Conservation (phyloP, 2,888 invertebrate species). For the Amiota mariae region DNA sequence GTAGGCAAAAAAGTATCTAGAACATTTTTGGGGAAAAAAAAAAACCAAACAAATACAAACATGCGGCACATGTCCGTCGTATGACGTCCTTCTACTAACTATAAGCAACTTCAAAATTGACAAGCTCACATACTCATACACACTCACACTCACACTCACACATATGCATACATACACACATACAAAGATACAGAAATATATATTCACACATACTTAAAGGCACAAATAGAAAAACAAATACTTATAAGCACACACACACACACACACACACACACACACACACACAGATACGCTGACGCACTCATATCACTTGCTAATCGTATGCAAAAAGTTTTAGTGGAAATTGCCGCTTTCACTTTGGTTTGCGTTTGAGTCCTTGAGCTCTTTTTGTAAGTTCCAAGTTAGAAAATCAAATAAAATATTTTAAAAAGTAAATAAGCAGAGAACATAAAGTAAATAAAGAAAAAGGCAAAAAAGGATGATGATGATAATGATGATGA, state of each 20-base stretch:
- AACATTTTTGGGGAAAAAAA: too few species aligned
- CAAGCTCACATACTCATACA: background rate
- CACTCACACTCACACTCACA: background rate
- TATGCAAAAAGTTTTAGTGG: conserved; percentile 2
- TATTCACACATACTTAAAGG: too few species aligned
- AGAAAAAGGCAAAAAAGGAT: background rate
- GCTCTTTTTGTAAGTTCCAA: background rate
- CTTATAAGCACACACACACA: conserved; percentile 6
- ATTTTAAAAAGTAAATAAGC: conserved; percentile 2
- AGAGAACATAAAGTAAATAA: background rate
- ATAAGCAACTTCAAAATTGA: too few species aligned
- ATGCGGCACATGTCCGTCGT: too few species aligned
- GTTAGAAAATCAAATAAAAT: conserved; percentile 29
- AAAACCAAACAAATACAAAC: too few species aligned
- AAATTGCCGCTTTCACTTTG: too few species aligned
- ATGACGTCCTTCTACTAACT: too few species aligned
- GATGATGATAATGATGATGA: background rate
- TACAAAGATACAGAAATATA: background rate
- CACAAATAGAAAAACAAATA: too few species aligned
- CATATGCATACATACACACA: background rate
- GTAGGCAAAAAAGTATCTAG: too few species aligned
- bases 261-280: background rate
- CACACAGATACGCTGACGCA: too few species aligned
- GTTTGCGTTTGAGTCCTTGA: background rate
- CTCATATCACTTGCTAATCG: background rate